A percentile compares a stretch with the other conserved stretches of the same genome.
phyloP scores from a whole-genome alignment of 2,113 vertebrate species.

The Cyphomyrus discorhynchus region DNA sequence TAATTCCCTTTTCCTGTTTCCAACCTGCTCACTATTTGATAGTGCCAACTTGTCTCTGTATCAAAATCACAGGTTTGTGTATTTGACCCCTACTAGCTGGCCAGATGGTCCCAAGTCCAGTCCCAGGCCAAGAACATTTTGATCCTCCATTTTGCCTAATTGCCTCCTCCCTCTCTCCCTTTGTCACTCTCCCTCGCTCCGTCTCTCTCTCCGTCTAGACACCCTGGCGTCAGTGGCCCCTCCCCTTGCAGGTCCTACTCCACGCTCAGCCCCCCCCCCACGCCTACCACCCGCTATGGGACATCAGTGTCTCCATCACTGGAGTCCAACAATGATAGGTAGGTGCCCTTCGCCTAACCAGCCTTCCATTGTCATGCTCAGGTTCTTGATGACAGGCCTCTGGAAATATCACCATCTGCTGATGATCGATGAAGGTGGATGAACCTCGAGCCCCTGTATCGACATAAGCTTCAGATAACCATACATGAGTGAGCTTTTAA shows the following conservation, averaged over 20 bases:
- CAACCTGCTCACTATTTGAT: too few relatives aligned
- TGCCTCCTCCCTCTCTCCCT: neutral
- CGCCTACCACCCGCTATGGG: constrained; percentile 52
- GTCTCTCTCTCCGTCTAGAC: constrained; percentile 52
- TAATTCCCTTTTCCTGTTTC: neutral
- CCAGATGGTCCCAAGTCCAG: neutral
- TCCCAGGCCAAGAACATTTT: neutral
- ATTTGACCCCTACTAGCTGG: neutral
- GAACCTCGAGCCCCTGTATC: neutral
- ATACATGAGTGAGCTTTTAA: neutral
- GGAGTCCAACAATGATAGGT: constrained; percentile 76
- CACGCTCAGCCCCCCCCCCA: constrained; percentile 54
- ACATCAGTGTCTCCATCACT: constrained; percentile 51
- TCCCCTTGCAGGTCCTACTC: constrained; percentile 60
- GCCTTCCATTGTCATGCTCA: neutral
- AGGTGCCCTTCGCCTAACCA: neutral
- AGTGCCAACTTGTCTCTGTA: neutral
- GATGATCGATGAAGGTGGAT: neutral
- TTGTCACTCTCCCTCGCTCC: constrained; percentile 22
- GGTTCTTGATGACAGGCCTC: neutral
- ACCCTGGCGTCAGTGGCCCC: constrained; percentile 58
- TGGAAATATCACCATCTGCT: neutral
- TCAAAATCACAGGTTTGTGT: neutral
- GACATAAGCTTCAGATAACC: neutral
- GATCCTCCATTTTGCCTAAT: neutral